Base-by-base conservation (phyloP, 2,113 vertebrate species). In the Heterotilapia buettikoferi region DNA sequence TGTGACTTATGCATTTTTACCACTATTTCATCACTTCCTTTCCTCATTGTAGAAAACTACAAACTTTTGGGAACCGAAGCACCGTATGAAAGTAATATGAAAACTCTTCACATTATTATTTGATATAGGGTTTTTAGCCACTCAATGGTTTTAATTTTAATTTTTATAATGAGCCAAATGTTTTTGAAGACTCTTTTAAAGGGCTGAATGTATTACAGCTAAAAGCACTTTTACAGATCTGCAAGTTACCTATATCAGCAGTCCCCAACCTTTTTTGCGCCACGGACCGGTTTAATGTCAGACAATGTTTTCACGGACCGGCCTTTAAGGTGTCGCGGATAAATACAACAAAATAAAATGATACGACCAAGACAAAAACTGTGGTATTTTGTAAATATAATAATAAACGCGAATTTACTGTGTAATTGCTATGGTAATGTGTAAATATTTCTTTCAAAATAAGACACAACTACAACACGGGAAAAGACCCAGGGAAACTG, bases 91-190 rank as follows among this genome's bases (percentile, higher is more conserved):
- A 68, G 36, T 13, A 40, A 13, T 13, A 0, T 31, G 26, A 61
- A 61, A 68, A 68, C 19, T 4, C 13, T 71, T 71, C 36, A 71
- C 7, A 24, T 24, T 71, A 40, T 71, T 71, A 40, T 14, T 71
- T 43, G 38, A 43, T 71, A 71, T 24, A 24, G 38, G 38, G n/a
- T 43, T 43, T 71, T 71, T 71, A 73, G 40, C 13, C 5, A 26
- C 68, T 43, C 66, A 71, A 1, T 24, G 0, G 29, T 40, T 71
- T 36, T 19, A 36, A 33, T 59, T 59, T 16, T 0, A 9, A 1
- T 36, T 63, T 63, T 63, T 36, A 63, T 63, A 63, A 63, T 63
- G 59, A 36, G 6, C 31, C 59, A 63, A 63, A 63, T 63, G 59
- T 36, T 3, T 33, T 36, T 36, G 59, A 36, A 36, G 10, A 63